Evolutionary conservation across 2,113 vertebrate species (phyloP).

Genomic region (Otus sunia): DNA sequence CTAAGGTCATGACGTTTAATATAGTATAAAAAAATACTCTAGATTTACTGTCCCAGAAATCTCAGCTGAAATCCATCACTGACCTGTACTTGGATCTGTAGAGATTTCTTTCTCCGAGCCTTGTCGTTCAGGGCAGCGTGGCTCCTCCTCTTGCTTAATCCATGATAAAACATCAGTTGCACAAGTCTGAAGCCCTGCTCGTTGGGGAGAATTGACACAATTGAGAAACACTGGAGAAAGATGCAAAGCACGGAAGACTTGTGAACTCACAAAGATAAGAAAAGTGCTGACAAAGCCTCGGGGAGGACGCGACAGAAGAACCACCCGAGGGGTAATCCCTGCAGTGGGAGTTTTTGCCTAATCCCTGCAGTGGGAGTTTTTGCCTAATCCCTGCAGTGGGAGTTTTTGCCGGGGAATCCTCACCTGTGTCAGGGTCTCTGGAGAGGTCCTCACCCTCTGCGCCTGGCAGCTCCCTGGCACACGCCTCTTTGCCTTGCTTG

Average conservation of each 20-base stretch:
- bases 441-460: neutral
- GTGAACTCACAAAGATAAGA: neutral
- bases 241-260: rapidly evolving
- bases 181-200: slow-evolving; percentile 64
- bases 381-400: neutral
- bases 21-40: neutral
- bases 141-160: slow-evolving; percentile 77
- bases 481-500: neutral
- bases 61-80: neutral
- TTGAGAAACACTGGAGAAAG: neutral
- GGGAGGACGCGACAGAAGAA: neutral
- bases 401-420: neutral
- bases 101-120: slow-evolving; percentile 34
- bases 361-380: no score
- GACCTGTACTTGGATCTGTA: slow-evolving; percentile 38
- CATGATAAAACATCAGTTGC: slow-evolving; percentile 36
- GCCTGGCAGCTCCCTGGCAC: slow-evolving; percentile 54
- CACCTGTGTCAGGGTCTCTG: slow-evolving; percentile 55
- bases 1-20: neutral
- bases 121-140: neutral
- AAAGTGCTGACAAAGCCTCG: neutral
- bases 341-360: neutral
- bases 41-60: neutral
- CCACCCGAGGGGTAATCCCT: neutral
- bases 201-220: neutral